phyloP scores from a whole-genome alignment of 1,140 invertebrate genomes.

The Hyles euphorbiae region DNA sequence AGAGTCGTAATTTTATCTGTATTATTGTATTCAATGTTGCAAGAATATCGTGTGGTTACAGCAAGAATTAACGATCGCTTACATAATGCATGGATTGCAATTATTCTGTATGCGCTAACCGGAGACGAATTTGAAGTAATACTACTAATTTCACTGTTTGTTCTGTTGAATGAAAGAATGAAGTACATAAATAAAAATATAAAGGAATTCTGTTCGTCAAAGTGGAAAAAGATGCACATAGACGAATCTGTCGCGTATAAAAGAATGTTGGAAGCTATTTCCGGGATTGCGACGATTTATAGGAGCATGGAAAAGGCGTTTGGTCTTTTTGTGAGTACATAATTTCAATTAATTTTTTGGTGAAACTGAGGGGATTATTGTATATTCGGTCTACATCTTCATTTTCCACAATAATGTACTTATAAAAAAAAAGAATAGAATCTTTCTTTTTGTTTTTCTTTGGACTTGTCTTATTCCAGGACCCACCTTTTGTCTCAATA shows the following conservation, averaged over 20 bases:
- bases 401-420: too few species aligned
- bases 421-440: too few species aligned
- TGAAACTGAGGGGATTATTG: too few species aligned
- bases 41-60: neutral
- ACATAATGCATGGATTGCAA: neutral
- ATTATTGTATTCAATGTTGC: neutral
- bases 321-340: slow-evolving; percentile 3
- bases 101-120: neutral
- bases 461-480: too few species aligned
- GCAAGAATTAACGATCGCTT: neutral
- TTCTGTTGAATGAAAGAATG: neutral
- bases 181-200: slow-evolving; percentile 6
- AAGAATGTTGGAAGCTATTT: slow-evolving; percentile 4
- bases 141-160: neutral
- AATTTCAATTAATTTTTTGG: too few species aligned
- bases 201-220: neutral
- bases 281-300: neutral
- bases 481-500: too few species aligned
- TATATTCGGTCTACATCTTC: too few species aligned
- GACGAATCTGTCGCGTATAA: neutral
- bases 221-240: neutral
- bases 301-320: slow-evolving; percentile 2
- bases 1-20: neutral
- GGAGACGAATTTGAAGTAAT: slow-evolving; percentile 2
- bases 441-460: too few species aligned